phyloP scores from a whole-genome alignment of 2,113 vertebrate species.

The Neogobius melanostomus region DNA sequence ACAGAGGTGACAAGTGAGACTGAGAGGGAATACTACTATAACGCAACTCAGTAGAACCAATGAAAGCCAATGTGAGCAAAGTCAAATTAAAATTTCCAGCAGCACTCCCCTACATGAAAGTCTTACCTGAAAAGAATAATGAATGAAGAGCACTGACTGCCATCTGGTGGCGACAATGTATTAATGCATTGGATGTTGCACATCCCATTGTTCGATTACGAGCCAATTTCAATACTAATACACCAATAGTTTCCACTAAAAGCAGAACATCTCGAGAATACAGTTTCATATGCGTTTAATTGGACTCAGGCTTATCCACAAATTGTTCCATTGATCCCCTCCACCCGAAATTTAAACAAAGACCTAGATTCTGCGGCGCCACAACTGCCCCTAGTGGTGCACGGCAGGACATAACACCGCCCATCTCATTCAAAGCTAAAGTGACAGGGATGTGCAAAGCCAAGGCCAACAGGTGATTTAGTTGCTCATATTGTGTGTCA shows the following conservation, averaged over 20 bases:
- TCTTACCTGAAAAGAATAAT: slow-evolving; percentile 50
- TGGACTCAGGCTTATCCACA: background rate
- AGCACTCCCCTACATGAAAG: slow-evolving; percentile 3
- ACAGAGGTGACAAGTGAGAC: slow-evolving; percentile 92
- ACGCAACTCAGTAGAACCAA: slow-evolving; percentile 35
- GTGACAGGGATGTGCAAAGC: slow-evolving; percentile 44
- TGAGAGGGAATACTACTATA: slow-evolving; percentile 51
- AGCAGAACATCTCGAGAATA: background rate
- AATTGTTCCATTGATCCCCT: background rate
- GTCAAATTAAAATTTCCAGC: background rate
- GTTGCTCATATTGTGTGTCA: slow-evolving; percentile 26
- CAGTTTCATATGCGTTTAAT: background rate
- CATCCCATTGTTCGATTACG: slow-evolving; percentile 53
- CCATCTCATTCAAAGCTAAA: slow-evolving; percentile 22
- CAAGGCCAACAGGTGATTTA: slow-evolving; percentile 27
- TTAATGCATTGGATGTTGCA: slow-evolving; percentile 29
- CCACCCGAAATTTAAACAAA: slow-evolving; percentile 31
- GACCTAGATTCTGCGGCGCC: slow-evolving; percentile 16
- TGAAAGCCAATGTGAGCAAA: background rate
- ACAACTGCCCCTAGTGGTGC: slow-evolving; percentile 56
- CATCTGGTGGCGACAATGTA: slow-evolving; percentile 55
- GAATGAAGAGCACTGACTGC: slow-evolving; percentile 33
- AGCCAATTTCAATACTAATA: slow-evolving; percentile 31
- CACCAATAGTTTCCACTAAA: background rate
- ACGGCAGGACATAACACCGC: slow-evolving; percentile 15